These are phyloP conservation scores for Hypanus sabinus DNA, from an alignment of 2,113 vertebrate species.

Conservation along the genomic window DNA sequence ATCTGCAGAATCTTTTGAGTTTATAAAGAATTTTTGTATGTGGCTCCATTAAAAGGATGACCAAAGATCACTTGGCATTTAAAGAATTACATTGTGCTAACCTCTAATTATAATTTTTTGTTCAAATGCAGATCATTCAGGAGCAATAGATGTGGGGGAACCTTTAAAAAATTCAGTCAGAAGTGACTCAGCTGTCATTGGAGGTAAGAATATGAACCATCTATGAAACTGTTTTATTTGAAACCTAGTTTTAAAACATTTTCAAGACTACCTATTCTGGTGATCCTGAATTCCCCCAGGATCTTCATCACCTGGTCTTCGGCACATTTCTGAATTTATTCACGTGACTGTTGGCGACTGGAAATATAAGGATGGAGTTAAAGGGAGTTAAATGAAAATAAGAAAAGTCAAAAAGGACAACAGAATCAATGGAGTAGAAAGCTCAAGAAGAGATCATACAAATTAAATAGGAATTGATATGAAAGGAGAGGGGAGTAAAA, in stretches of 20 bases:
- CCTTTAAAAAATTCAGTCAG: slow-evolving; percentile 70
- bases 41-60: neutral
- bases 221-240: too few species aligned
- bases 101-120: slow-evolving; percentile 35
- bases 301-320: neutral
- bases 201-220: slow-evolving; percentile 67
- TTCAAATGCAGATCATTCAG: slow-evolving; percentile 72
- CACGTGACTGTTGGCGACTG: neutral
- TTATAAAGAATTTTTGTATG: neutral
- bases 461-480: too few species aligned
- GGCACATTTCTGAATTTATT: neutral
- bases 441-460: too few species aligned
- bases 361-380: too few species aligned
- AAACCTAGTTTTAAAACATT: neutral
- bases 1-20: too few species aligned
- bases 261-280: neutral
- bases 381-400: too few species aligned
- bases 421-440: too few species aligned
- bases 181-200: slow-evolving; percentile 80
- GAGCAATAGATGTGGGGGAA: slow-evolving; percentile 68
- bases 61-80: too few species aligned
- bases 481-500: too few species aligned
- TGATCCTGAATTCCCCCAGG: neutral
- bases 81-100: neutral
- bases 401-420: too few species aligned